Percentiles rank a stretch among this genome's conserved stretches.
phyloP scores from a whole-genome alignment of 2,113 vertebrate genomes.

The Ageneiosus marmoratus region DNA sequence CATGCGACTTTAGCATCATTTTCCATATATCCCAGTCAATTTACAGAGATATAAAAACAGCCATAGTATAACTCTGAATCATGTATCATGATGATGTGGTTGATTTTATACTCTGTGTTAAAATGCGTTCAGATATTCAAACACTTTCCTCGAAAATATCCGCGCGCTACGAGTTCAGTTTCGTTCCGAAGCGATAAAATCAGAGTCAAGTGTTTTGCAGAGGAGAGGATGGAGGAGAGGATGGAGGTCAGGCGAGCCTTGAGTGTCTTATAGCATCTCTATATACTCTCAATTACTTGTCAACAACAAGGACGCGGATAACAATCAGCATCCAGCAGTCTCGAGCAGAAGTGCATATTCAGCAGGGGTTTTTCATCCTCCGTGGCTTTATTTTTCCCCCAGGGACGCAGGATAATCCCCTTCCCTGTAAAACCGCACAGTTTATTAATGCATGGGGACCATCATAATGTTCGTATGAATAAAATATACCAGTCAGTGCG shows the following conservation, averaged over 20 bases:
- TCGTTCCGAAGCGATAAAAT: neutral
- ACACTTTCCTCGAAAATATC: neutral
- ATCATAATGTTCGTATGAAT: slow-evolving; percentile 65
- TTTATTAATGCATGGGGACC: slow-evolving; percentile 58
- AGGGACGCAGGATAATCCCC: slow-evolving; percentile 57
- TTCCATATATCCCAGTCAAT: no score
- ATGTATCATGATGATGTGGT: neutral
- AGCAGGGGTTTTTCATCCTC: slow-evolving; percentile 27
- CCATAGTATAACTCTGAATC: neutral
- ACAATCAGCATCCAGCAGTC: slow-evolving; percentile 55
- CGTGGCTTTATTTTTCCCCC: slow-evolving; percentile 59
- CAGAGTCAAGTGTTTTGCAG: slow-evolving; percentile 22
- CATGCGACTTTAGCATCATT: neutral
- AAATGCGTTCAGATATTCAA: neutral
- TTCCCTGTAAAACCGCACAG: slow-evolving; percentile 50
- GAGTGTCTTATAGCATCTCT: slow-evolving; percentile 15
- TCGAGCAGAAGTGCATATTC: slow-evolving; percentile 54
- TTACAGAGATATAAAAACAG: neutral
- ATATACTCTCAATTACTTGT: slow-evolving; percentile 20
- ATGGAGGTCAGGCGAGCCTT: slow-evolving; percentile 10
- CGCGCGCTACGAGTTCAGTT: neutral
- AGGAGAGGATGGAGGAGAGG: neutral
- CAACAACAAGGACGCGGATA: slow-evolving; percentile 54
- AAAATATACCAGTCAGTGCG: slow-evolving; percentile 53
- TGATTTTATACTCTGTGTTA: neutral